Base-by-base conservation (phyloP, 2,113 vertebrate genomes). In the Hyaena hyaena region DNA sequence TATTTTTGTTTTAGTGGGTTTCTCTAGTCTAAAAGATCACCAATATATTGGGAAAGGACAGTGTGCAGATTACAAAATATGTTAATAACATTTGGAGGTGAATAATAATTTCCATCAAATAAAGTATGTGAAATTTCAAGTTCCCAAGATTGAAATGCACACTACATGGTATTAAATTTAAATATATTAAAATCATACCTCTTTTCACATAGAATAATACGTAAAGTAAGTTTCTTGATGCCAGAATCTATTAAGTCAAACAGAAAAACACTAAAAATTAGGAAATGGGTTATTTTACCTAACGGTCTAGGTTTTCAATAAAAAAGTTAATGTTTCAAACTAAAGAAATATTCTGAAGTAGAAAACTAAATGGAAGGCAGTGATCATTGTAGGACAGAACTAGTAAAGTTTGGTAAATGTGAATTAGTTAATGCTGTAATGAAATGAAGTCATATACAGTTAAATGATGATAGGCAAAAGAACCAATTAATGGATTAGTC, bases 41-140 rank as follows among this genome's bases (percentile, higher is more conserved):
- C 33, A 96, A 2, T 96, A 71, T 84, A 65, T 76, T 94, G n/a
- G n/a, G 58, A 95, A 93, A 66, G 33, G 45, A 7, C 80, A 33
- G 35, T 93, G 1, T 96, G n/a, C 28, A 55, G 14, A 86, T 87
- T 71, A 33, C 58, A 90, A 95, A 95, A 53, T 92, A 88, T 74
- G 39, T 10, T 86, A 95, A 79, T 69, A 74, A 95, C 39, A 80
- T 11, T 76, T 77, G 31, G n/a, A 90, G 24, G 39, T 91, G n/a
- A 95, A 74, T 92, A 95, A 89, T 86, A 95, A 90, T 94, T 96
- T 96, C 45, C 48, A 80, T 81, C 93, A 92, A 93, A 43, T 82
- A 94, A 98, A 95, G 23, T 93, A 79, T 86, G 26, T 87, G 43
- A 93, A 84, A 81, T 97, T 83, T 90, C 74, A 97, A 19, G 12